Conservation (phyloP, 2,113 vertebrate genomes). For the Eolophus roseicapilla region DNA sequence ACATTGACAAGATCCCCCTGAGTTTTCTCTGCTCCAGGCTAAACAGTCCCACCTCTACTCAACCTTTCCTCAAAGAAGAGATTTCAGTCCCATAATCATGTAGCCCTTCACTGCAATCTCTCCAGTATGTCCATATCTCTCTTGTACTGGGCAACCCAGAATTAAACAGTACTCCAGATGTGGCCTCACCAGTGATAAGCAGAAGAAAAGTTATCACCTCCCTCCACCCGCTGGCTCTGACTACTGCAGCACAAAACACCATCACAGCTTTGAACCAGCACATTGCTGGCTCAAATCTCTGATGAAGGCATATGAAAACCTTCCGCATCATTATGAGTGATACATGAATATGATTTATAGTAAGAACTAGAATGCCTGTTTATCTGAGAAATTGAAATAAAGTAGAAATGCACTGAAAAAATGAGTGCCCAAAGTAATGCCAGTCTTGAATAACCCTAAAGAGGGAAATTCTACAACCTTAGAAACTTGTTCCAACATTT, state of each 20-base stretch:
- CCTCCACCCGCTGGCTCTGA: neutral
- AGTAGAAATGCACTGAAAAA: neutral
- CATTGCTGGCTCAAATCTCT: neutral
- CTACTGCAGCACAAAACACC: neutral
- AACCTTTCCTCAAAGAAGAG: neutral
- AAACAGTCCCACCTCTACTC: neutral
- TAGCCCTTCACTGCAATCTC: neutral
- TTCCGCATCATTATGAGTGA: neutral
- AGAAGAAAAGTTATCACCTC: neutral
- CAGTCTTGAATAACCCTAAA: neutral
- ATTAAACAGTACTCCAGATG: neutral
- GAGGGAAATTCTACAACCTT: neutral
- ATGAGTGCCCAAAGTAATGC: neutral
- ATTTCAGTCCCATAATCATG: neutral
- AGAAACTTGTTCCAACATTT: neutral
- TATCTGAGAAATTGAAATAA: neutral
- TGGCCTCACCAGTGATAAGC: neutral
- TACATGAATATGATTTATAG: neutral
- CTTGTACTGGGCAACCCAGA: neutral
- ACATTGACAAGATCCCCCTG: neutral
- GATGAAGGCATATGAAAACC: neutral
- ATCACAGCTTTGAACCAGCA: neutral
- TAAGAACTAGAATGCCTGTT: neutral
- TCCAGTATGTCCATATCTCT: neutral
- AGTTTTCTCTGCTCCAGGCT: neutral